These are phyloP conservation scores for Melitaea cinxia DNA, from an alignment of 1,140 invertebrate genomes.

Conservation along the genomic window DNA sequence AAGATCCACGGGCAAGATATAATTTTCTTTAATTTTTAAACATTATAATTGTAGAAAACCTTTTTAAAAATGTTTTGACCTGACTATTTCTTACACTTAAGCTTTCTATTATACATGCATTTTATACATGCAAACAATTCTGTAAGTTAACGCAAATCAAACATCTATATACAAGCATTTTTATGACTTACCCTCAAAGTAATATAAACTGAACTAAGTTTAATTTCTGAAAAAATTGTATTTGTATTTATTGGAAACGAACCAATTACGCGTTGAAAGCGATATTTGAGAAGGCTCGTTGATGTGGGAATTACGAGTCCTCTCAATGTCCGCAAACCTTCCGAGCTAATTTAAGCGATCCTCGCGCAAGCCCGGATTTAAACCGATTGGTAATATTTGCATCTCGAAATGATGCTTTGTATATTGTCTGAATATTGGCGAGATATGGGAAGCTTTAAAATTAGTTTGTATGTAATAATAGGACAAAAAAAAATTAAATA, in stretches of 20 bases:
- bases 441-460: too few relatives aligned
- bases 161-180: too few relatives aligned
- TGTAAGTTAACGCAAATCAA: too few relatives aligned
- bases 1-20: too few relatives aligned
- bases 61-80: too few relatives aligned
- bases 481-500: too few relatives aligned
- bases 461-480: too few relatives aligned
- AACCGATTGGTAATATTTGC: background rate
- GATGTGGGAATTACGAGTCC: background rate
- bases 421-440: background rate
- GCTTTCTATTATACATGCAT: too few relatives aligned
- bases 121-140: too few relatives aligned
- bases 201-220: background rate
- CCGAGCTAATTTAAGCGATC: background rate
- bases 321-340: background rate
- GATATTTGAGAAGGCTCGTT: background rate
- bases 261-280: constrained; percentile 5
- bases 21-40: too few relatives aligned
- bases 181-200: background rate
- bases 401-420: background rate
- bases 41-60: too few relatives aligned
- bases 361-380: background rate
- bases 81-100: too few relatives aligned
- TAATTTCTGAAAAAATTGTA: background rate
- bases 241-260: constrained; percentile 1